Base-by-base conservation (phyloP, 2,113 vertebrate species). In the Panthera uncia region DNA sequence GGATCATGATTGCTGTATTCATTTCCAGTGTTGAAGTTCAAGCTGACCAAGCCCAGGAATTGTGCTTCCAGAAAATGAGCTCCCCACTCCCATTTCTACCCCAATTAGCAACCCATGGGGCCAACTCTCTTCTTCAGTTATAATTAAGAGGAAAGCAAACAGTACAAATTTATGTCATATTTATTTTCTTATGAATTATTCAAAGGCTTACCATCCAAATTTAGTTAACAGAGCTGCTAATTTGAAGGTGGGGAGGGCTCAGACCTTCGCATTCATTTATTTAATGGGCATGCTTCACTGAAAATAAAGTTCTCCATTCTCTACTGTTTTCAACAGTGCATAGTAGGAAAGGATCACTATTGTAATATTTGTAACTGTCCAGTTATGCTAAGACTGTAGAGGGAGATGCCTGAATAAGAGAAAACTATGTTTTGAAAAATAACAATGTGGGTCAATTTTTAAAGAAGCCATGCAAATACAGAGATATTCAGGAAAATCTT, bases 131-230 rank as follows among this genome's bases (percentile, higher is more conserved):
- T 95, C 89, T 98, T 98, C 98, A 96, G 97, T 98, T 98, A 96
- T 98, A 98, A 98, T 98, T 97, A 98, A 98, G 98, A 98, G 97
- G 96, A 98, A 98, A 92, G 96, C 96, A 98, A 98, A 98, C 97
- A 97, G 92, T 97, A 98, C 92, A 98, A 97, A 98, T 98, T 97
- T 98, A 98, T 98, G 97, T 98, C 95, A 96, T 98, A 98, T 97
- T 98, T 99, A 98, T 98, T 98, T 98, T 98, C 97, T 98, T 91
- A 96, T 97, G 97, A 98, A 99, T 98, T 98, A 98, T 98, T 98
- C 98, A 98, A 91, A 97, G 94, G 98, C 97, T 98, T 98, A 97
- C 96, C 95, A 97, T 86, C 91, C 85, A 97, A 98, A 98, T 98
- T 98, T 98, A 93, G 83, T 97, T 98, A 98, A 89, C 23, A 55